Evolutionary conservation across 2,113 vertebrate genomes (phyloP), one percentile per base, ranked within the genome.

Genomic region (Alligator sinensis): DNA sequence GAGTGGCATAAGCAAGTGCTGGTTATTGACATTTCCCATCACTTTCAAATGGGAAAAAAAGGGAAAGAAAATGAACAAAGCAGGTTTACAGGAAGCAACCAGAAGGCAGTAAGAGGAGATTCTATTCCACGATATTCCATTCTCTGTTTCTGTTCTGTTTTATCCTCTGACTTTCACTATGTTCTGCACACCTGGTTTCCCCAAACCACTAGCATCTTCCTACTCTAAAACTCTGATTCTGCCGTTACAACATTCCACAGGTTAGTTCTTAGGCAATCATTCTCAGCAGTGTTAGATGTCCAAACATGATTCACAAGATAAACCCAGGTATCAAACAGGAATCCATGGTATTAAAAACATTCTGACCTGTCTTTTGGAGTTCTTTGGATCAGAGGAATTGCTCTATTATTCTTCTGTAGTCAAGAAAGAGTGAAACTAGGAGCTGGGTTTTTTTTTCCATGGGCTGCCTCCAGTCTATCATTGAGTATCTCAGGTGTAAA

Each of bases 101-200:
- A 21, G 28, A 58, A 86, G 17, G 61, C 15, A 87, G 16, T 38
- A 54, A 3, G 12, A 18, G 11, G n/a, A 72, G 19, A 62, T 62
- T 16, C 14, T 61, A 18, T 58, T 62, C 38, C 59, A 16, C 34
- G 47, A 47, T 17, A 25, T 58, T n/a, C 54, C 19, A 82, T 11
- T 47, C 24, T 4, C 64, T 3, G 59, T 15, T 38, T 78, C 47
- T 24, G 3, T 66, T 38, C 84, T 66, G 2, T 91, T 70, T 77
- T 82, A 4, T 60, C 85, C 47, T 82, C 2, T 87, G 4, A 27
- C 22, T 3, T 62, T 24, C 17, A 4, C 34, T 84, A 2, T 3
- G 1, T 64, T 6, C 2, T 34, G 16, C n/a, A 30, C 62, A 17
- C 0, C 0, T 70, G 17, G 63, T 24, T 74, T 72, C 7, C 84